Percentiles rank a stretch among this genome's conserved stretches.
Conservation (phyloP, 64 coral and sea anemone genomes). For the Montipora cactus region DNA sequence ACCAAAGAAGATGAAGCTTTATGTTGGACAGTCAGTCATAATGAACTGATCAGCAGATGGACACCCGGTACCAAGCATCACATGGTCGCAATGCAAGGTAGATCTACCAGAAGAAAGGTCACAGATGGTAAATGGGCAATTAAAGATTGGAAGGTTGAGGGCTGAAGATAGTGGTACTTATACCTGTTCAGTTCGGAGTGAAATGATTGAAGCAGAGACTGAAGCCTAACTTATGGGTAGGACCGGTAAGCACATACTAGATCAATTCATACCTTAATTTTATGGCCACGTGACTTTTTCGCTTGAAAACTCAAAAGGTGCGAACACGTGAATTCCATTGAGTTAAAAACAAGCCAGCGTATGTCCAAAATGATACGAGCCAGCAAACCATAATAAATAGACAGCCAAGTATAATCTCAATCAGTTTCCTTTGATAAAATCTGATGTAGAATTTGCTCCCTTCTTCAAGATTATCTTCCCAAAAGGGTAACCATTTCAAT, state of each 20-base stretch:
- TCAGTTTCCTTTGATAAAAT: no score
- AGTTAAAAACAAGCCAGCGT: no score
- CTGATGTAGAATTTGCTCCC: no score
- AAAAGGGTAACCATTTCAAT: no score
- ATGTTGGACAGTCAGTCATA: slow-evolving; percentile 53
- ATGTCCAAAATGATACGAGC: no score
- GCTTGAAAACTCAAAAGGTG: no score
- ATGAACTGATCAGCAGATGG: slow-evolving; percentile 74
- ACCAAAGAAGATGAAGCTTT: slow-evolving; percentile 54
- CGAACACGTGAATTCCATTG: no score
- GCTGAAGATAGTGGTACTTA: slow-evolving; percentile 59
- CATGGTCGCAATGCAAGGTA: slow-evolving; percentile 67
- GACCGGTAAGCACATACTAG: slow-evolving; percentile 16
- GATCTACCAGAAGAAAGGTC: slow-evolving; percentile 30
- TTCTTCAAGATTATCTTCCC: no score
- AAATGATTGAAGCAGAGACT: slow-evolving; percentile 39
- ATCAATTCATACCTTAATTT: no score
- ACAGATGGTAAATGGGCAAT: slow-evolving; percentile 11
- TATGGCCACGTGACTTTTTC: no score
- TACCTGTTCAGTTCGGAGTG: slow-evolving; percentile 41
- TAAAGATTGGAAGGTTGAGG: slow-evolving; percentile 37
- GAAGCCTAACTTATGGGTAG: slow-evolving; percentile 31
- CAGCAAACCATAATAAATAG: no score
- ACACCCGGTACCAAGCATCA: slow-evolving; percentile 53
- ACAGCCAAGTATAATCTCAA: no score